phyloP scores from a whole-genome alignment of 1,140 invertebrate species.

The Mesaphorura yosii region DNA sequence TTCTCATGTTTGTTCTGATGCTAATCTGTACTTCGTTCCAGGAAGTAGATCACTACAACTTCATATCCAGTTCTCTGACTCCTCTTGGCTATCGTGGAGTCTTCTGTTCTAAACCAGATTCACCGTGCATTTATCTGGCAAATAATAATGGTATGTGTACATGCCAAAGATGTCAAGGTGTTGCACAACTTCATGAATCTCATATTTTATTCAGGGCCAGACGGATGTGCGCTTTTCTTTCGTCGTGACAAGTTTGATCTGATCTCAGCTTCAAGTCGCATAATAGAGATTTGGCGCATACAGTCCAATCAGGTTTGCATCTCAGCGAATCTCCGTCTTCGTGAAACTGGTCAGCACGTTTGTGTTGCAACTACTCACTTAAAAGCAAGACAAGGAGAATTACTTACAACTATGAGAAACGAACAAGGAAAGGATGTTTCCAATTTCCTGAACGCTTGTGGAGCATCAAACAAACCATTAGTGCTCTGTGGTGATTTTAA shows the following conservation, averaged over 20 bases:
- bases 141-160: conserved; percentile 46
- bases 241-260: conserved; percentile 50
- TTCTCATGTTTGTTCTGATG: no score
- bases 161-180: not conserved
- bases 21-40: conserved; percentile 35
- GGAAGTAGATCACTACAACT: conserved; percentile 67
- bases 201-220: conserved; percentile 44
- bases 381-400: conserved; percentile 57
- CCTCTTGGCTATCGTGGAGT: conserved; percentile 55
- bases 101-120: conserved; percentile 67
- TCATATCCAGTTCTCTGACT: conserved; percentile 48
- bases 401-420: conserved; percentile 55
- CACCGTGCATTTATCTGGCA: conserved; percentile 59
- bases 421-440: conserved; percentile 61
- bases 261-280: conserved; percentile 45
- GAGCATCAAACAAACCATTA: conserved; percentile 40
- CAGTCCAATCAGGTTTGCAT: conserved; percentile 62
- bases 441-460: conserved; percentile 37
- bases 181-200: no score
- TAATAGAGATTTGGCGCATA: conserved; percentile 56
- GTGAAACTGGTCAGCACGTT: conserved; percentile 46
- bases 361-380: conserved; percentile 62
- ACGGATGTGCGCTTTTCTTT: conserved; percentile 69
- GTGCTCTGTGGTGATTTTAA: conserved; percentile 68
- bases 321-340: conserved; percentile 44